These are phyloP conservation scores for Hypolimnas misippus DNA, from an alignment of 2,888 invertebrate genomes.

Conservation along the genomic window DNA sequence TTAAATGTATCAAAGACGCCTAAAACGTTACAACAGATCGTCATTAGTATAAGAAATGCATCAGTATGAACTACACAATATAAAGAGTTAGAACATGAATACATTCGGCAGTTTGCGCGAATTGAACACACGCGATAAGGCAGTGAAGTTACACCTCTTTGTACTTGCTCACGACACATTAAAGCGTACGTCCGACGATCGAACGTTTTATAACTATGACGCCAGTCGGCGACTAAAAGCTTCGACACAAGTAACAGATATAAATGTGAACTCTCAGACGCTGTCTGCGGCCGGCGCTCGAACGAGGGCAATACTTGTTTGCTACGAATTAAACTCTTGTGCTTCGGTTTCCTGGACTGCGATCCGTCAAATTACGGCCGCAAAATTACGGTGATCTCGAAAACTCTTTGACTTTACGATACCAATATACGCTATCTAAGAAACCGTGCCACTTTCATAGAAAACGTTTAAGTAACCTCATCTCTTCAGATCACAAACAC, in stretches of 20 bases:
- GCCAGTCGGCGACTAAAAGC: not conserved
- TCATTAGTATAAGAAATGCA: constrained; percentile 1
- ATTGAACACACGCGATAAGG: constrained; percentile 66
- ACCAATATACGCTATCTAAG: no score
- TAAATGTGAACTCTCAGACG: not conserved
- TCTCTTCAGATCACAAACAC: no score
- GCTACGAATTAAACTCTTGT: not conserved
- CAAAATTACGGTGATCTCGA: not conserved
- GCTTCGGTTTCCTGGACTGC: not conserved
- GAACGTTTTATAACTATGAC: not conserved
- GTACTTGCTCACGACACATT: not conserved
- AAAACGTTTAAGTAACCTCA: no score
- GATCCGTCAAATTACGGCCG: not conserved
- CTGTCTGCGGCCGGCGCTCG: not conserved
- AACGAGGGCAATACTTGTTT: not conserved
- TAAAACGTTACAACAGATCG: not conserved
- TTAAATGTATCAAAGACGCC: constrained; percentile 6
- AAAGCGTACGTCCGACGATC: not conserved
- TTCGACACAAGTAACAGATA: not conserved
- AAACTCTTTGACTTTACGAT: no score
- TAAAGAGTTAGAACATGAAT: constrained; percentile 11
- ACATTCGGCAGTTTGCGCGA: constrained; percentile 52
- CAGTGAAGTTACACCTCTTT: constrained; percentile 46
- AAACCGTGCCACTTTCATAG: no score
- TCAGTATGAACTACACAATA: not conserved